Evolutionary conservation across 2,888 invertebrate species (phyloP).

Genomic region (Bombyx huttoni): DNA sequence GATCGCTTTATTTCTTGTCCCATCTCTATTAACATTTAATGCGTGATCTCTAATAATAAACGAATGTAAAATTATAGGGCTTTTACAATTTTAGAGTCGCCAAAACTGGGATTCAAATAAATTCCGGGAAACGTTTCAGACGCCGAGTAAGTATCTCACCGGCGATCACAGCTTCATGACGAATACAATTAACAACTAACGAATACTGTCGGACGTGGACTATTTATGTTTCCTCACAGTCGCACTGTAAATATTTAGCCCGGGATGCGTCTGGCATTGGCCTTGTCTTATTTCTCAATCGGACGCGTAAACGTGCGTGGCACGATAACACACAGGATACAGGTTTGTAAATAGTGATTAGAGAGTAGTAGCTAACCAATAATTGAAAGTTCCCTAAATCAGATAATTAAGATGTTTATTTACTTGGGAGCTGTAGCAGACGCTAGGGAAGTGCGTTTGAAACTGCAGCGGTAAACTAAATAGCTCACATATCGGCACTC

Average conservation of each 20-base stretch:
- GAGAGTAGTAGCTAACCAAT: constrained; percentile 40
- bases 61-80: no score
- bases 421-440: constrained; percentile 28
- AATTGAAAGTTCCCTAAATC: constrained; percentile 38
- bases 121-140: no score
- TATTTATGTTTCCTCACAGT: constrained; percentile 65
- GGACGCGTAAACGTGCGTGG: constrained; percentile 36
- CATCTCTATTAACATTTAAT: no score
- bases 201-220: constrained; percentile 50
- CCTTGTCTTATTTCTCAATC: constrained; percentile 56
- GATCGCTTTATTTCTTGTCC: background rate
- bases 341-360: constrained; percentile 47
- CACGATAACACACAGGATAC: constrained; percentile 42
- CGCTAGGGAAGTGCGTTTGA: constrained; percentile 31
- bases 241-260: constrained; percentile 65
- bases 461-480: constrained; percentile 16
- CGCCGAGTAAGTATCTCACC: background rate
- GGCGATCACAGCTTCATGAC: constrained; percentile 36
- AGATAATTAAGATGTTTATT: constrained; percentile 39
- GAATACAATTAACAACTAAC: constrained; percentile 63
- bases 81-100: no score
- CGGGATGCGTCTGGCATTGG: constrained; percentile 54
- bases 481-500: background rate
- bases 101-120: no score
- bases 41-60: no score